Base-by-base conservation (phyloP, 2,888 invertebrate genomes). In the Synergus umbraculus region DNA sequence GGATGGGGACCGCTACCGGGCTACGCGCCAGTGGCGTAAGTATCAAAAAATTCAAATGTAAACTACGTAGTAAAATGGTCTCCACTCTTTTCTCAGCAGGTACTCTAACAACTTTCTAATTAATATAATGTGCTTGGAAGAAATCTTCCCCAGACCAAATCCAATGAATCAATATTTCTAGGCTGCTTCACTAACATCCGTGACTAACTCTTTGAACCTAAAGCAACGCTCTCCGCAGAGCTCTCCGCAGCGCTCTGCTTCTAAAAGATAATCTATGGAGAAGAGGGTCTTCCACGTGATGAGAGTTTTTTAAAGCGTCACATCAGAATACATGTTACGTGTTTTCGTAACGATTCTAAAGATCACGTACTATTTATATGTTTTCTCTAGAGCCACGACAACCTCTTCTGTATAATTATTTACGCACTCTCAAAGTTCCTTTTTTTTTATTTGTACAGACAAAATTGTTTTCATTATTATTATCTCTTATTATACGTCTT, bases 1-100 rank as follows among this genome's bases (percentile, higher is more conserved):
- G 91, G 90, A 89, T 89, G 90, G 87, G 89, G 89, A 89, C 88
- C 87, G 89, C 92, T 92, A 92, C 92, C 87, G 91, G 86, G 89
- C 89, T 92, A 92, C 92, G 90, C 90, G 86, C 88, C 91, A 91
- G 88, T 89, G 89, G 89, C 89, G 89, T 90, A 89, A 85, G 83
- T 81, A 87, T 82, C 86, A 81, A 87, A 87, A 83, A 88, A 88
- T 67, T 79, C 13, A 44, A 54, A 54, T 44, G 13, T 5, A 46
- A 46, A 12, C 18, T 41, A 13, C 10, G 41, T 44, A 5, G 12
- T 3, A 66, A 67, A 46, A 46, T 67, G 18, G 44, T 18, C 22
- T 15, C 15, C 3, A 41, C 15, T 41, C 13, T 15, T 60, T 12
- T 13, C 60, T 29, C 10, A 12, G 4, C 4, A 22, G 18, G 18